Base-by-base conservation (phyloP, 2,113 vertebrate genomes). In the Macaca nemestrina region DNA sequence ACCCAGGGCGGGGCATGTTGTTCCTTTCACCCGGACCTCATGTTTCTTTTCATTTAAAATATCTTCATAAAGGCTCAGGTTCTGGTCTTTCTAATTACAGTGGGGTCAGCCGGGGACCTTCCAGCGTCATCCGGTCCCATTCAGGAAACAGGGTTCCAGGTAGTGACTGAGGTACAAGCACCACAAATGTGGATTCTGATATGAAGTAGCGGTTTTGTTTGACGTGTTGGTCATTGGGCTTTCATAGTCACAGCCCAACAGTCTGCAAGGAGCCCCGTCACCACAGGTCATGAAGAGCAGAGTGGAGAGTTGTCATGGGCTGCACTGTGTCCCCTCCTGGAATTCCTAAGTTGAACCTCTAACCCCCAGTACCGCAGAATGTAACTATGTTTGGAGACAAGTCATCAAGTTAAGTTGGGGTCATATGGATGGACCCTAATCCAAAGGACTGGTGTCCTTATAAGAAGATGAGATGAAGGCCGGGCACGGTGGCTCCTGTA, bases 41-140 rank as follows among this genome's bases (percentile, higher is more conserved):
- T 4, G 2, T 73, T 97, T 96, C 88, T 88, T 0, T 68, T 92
- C 88, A 17, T 30, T 70, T 64, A 61, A 18, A 90, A 23, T 43
- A 13, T 27, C 45, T 32, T 43, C 0, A 2, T 2, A 32, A n/a
- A 18, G 32, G 32, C 16, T 72, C 1, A 0, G 7, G 30, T 38
- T 73, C 68, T 17, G 6, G 61, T 45, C 50, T 79, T 72, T 7
- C 40, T 86, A 45, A 43, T 61, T 25, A 30, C 1, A 3, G 8
- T 22, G 48, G 79, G 67, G n/a, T n/a, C 40, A 55, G 55, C 25
- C 13, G 17, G 57, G 43, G 67, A 16, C 50, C 16, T 16, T 68
- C 11, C 7, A 4, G 18, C 4, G 0, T 10, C 2, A 2, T 10
- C 10, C 30, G 0, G 35, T 17, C 43, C 68, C 30, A 0, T 20